A percentile compares a stretch with the other conserved stretches of the same genome.
phyloP scores from a whole-genome alignment of 1,140 invertebrate species.

The Euborellia annulipes region DNA sequence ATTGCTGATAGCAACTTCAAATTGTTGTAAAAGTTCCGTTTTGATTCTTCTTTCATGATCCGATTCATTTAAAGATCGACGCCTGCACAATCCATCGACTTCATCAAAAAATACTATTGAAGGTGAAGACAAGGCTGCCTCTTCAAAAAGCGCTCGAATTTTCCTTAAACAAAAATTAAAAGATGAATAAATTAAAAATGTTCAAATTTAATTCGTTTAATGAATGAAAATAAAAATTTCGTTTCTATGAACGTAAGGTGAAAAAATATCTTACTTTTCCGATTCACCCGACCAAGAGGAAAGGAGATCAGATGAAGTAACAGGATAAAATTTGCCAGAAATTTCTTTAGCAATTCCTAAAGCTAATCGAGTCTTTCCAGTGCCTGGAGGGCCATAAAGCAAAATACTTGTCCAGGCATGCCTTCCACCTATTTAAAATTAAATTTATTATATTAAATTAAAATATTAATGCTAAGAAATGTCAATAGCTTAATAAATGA shows the following conservation, averaged over 20 bases:
- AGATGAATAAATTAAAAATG: no score
- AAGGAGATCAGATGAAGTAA: slow-evolving; percentile 36
- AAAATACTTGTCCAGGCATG: slow-evolving; percentile 33
- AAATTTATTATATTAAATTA: not conserved
- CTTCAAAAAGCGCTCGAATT: slow-evolving; percentile 3
- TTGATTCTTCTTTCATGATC: slow-evolving; percentile 36
- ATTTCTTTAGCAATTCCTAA: slow-evolving; percentile 37
- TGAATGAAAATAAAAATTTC: not conserved
- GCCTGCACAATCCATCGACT: slow-evolving; percentile 39
- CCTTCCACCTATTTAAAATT: slow-evolving; percentile 13
- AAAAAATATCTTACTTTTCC: slow-evolving; percentile 32
- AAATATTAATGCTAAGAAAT: slow-evolving; percentile 9
- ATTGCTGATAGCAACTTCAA: slow-evolving; percentile 13
- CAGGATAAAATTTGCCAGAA: slow-evolving; percentile 30
- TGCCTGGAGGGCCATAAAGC: slow-evolving; percentile 54
- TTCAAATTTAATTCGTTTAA: no score
- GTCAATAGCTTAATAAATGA: slow-evolving; percentile 16
- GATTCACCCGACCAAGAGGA: slow-evolving; percentile 39
- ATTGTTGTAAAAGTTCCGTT: slow-evolving; percentile 36
- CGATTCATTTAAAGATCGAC: slow-evolving; percentile 30
- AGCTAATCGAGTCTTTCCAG: slow-evolving; percentile 49
- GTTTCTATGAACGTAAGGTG: not conserved
- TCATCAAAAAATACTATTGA: slow-evolving; percentile 41
- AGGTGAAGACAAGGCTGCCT: not conserved
- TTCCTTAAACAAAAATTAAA: not conserved